Conservation (phyloP, 2,113 vertebrate species). For the Psephotus haematonotus region DNA sequence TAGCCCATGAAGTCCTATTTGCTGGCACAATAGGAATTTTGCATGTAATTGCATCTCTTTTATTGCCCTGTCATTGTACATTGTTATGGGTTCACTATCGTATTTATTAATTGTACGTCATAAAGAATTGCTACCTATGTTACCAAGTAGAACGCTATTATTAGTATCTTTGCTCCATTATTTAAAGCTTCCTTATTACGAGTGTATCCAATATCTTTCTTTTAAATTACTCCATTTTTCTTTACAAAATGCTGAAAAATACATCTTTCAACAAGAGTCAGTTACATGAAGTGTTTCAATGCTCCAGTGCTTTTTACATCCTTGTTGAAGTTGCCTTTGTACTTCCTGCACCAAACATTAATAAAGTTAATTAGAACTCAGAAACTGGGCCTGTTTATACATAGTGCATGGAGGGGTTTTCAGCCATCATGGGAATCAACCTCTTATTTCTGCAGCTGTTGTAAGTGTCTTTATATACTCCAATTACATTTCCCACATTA, state of each 20-base stretch:
- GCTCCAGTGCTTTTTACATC: conserved; percentile 71
- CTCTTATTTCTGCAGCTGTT: background rate
- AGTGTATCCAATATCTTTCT: background rate
- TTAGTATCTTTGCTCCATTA: background rate
- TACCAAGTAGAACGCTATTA: background rate
- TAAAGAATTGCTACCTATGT: conserved; percentile 59
- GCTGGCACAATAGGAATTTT: conserved; percentile 31
- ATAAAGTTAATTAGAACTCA: conserved; percentile 76
- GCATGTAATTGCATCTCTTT: conserved; percentile 21
- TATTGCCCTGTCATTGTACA: conserved; percentile 1
- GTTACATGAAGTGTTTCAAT: conserved; percentile 57
- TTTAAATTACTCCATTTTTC: conserved; percentile 49
- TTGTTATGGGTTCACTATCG: background rate
- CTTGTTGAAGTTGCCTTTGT: conserved; percentile 71
- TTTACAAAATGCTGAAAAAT: conserved; percentile 55
- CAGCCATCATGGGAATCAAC: conserved; percentile 20
- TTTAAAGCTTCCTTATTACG: conserved; percentile 2
- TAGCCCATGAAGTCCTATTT: conserved; percentile 29
- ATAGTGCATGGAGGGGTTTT: background rate
- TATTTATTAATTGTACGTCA: conserved; percentile 60
- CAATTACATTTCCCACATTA: conserved; percentile 5
- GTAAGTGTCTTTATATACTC: background rate
- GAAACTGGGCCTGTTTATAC: conserved; percentile 53
- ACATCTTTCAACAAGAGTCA: conserved; percentile 57
- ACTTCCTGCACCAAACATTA: conserved; percentile 68